Conservation (phyloP, 1,140 invertebrate species). For the Leptinotarsa defecta region DNA sequence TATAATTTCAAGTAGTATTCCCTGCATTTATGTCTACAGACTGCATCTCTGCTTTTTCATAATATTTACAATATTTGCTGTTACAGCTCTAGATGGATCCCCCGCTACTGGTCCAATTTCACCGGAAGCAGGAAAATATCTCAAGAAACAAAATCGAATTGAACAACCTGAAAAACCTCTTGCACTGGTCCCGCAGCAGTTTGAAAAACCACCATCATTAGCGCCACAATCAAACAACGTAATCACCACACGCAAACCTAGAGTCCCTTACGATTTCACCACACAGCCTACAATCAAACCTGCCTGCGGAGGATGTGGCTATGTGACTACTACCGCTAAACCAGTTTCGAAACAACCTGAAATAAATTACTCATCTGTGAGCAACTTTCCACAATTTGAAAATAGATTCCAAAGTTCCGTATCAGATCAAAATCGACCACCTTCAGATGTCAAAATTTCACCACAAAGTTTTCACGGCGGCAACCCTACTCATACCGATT, state of each 20-base stretch:
- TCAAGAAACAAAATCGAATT: conserved; percentile 26
- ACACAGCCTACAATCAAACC: conserved; percentile 52
- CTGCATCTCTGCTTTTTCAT: too few species aligned
- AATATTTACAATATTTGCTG: too few species aligned
- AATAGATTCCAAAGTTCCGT: too few species aligned
- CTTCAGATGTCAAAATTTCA: too few species aligned
- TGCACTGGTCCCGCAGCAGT: conserved; percentile 5
- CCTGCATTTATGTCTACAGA: too few species aligned
- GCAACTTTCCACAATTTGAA: too few species aligned
- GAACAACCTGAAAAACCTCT: conserved; percentile 12
- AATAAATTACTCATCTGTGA: too few species aligned
- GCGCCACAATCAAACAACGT: conserved; percentile 18
- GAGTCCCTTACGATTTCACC: conserved; percentile 43
- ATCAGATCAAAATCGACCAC: too few species aligned
- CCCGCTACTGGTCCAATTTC: conserved; percentile 42
- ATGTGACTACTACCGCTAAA: conserved; percentile 43
- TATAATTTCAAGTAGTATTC: too few species aligned
- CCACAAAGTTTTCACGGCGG: too few species aligned
- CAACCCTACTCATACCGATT: too few species aligned
- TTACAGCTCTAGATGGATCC: conserved; percentile 49
- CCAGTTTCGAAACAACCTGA: conserved; percentile 12
- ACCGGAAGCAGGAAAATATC: conserved; percentile 41
- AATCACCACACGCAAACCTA: conserved; percentile 13
- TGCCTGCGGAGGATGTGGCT: conserved; percentile 51
- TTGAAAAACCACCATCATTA: not conserved